Conservation (phyloP, 2,888 invertebrate genomes). For the Nemoura dubitans region DNA sequence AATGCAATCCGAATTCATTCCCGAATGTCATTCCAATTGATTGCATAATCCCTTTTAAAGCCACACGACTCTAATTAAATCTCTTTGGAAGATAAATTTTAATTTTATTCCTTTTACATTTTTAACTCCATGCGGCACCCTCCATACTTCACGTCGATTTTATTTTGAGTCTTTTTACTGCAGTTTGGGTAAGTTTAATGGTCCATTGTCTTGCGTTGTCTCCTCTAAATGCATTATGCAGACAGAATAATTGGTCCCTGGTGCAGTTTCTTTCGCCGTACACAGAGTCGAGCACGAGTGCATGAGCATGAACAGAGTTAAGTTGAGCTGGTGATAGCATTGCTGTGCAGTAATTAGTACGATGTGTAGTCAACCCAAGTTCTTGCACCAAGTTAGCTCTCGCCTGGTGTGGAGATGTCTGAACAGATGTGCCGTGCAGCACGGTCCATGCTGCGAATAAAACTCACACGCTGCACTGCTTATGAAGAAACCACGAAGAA, state of each 20-base stretch:
- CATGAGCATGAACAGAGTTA: too few relatives aligned
- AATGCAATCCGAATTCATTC: not conserved
- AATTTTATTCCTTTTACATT: not conserved
- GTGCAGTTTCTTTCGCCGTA: slow-evolving; percentile 10
- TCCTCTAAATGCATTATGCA: slow-evolving; percentile 4
- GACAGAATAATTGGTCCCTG: slow-evolving; percentile 16
- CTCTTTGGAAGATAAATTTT: not conserved
- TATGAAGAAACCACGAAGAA: too few relatives aligned
- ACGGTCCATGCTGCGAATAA: too few relatives aligned
- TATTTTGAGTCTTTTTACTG: not conserved
- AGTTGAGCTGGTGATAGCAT: not conserved
- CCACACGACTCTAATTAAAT: not conserved
- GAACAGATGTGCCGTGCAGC: not conserved
- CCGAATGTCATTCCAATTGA: not conserved
- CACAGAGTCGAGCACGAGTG: not conserved
- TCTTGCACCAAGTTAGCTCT: not conserved
- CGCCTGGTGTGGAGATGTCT: not conserved
- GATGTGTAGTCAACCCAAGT: slow-evolving; percentile 24
- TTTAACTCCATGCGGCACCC: not conserved
- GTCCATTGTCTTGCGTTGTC: not conserved
- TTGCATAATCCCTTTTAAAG: not conserved
- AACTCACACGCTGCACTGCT: too few relatives aligned
- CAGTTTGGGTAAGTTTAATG: not conserved
- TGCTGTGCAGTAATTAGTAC: slow-evolving; percentile 24
- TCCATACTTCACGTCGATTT: not conserved